Conservation (phyloP, 2,113 vertebrate genomes). For the Macheiramphus alcinus region DNA sequence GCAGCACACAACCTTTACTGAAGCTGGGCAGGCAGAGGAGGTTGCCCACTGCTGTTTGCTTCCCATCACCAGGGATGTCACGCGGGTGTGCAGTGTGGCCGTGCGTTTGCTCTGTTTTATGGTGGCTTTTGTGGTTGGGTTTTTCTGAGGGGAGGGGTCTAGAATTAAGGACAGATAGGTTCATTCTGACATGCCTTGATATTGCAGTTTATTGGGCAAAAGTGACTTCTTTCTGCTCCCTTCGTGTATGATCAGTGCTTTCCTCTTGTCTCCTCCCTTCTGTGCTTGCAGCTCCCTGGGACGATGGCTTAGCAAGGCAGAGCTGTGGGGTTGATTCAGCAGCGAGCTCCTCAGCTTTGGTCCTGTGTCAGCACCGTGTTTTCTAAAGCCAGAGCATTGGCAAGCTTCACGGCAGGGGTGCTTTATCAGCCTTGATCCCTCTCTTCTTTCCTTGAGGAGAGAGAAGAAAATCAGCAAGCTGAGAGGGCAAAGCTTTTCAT, state of each 20-base stretch:
- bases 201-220: neutral
- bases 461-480: neutral
- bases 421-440: neutral
- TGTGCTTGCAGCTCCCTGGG: neutral
- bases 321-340: neutral
- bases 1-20: neutral
- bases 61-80: fast-evolving
- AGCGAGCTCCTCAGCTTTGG: neutral
- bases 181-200: neutral
- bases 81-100: fast-evolving
- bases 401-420: too few species aligned
- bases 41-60: neutral
- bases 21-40: neutral
- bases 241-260: fast-evolving
- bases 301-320: neutral
- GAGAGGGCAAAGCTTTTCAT: neutral
- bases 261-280: neutral
- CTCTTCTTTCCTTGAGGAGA: neutral
- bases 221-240: neutral
- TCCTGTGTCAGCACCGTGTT: neutral
- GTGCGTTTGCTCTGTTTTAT: neutral
- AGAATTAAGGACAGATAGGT: neutral
- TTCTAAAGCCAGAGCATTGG: neutral
- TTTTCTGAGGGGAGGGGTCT: neutral
- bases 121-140: neutral